Evolutionary conservation across 1,140 invertebrate genomes (phyloP).

Genomic region (Tetraneura akinire): DNA sequence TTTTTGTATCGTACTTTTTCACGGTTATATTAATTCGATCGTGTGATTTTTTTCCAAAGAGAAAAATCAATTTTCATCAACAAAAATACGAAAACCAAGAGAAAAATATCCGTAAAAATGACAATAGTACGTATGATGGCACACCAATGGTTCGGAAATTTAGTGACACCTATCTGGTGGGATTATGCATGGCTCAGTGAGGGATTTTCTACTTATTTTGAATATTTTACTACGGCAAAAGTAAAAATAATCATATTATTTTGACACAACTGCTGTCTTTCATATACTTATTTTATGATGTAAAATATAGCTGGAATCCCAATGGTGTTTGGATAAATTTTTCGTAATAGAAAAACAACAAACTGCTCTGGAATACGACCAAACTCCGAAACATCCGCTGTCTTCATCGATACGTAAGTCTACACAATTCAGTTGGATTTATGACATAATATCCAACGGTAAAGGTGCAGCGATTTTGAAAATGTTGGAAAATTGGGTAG

Average conservation of each 20-base stretch:
- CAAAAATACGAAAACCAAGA: constrained; percentile 52
- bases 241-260: constrained; percentile 39
- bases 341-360: constrained; percentile 78
- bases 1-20: too few species aligned
- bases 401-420: constrained; percentile 56
- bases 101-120: constrained; percentile 67
- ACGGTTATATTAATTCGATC: too few species aligned
- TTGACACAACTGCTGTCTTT: too few species aligned
- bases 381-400: neutral
- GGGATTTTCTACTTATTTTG: constrained; percentile 62
- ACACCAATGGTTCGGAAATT: constrained; percentile 77
- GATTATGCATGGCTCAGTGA: constrained; percentile 69
- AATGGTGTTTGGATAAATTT: constrained; percentile 87
- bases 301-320: constrained; percentile 72
- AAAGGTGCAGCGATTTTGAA: constrained; percentile 70
- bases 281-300: too few species aligned
- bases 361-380: constrained; percentile 77
- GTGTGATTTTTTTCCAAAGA: neutral
- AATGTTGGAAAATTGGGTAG: constrained; percentile 87
- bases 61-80: constrained; percentile 22
- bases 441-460: neutral
- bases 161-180: constrained; percentile 81
- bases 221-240: constrained; percentile 54
- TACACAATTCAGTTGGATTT: neutral
- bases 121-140: constrained; percentile 82